These are phyloP conservation scores for Drosophila mauritiana DNA, from an alignment of 1,140 invertebrate species.

Conservation along the genomic window DNA sequence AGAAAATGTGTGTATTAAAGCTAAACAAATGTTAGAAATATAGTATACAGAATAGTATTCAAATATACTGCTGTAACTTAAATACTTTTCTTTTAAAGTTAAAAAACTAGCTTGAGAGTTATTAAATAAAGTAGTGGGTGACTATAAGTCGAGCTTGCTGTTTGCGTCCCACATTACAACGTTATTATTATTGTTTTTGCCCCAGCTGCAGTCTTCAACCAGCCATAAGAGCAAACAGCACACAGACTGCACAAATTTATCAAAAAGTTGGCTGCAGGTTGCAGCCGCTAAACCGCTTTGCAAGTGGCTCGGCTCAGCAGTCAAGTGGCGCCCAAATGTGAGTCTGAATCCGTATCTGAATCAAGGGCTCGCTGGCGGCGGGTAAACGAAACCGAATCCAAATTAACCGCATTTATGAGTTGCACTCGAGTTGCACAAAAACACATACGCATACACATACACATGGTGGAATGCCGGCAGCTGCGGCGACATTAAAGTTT, in stretches of 20 bases:
- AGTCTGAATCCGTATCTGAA: slow-evolving; percentile 23
- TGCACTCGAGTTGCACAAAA: slow-evolving; percentile 53
- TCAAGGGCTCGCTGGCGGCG: slow-evolving; percentile 23
- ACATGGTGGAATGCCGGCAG: slow-evolving; percentile 17
- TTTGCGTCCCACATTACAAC: not conserved
- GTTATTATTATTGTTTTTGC: slow-evolving; percentile 8
- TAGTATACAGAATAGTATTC: too few species aligned
- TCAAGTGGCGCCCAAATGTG: slow-evolving; percentile 60
- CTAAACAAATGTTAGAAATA: too few species aligned
- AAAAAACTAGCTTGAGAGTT: too few species aligned
- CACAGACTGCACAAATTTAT: slow-evolving; percentile 27
- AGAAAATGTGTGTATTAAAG: too few species aligned
- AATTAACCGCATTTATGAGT: slow-evolving; percentile 73
- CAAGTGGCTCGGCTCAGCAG: slow-evolving; percentile 32
- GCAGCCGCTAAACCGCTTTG: slow-evolving; percentile 17
- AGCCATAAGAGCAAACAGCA: slow-evolving; percentile 19
- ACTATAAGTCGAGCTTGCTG: not conserved
- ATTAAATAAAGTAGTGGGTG: too few species aligned
- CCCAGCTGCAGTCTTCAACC: slow-evolving; percentile 17
- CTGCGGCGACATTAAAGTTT: slow-evolving; percentile 61
- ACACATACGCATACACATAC: slow-evolving; percentile 10
- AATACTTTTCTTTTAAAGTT: too few species aligned
- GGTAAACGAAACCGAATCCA: slow-evolving; percentile 53
- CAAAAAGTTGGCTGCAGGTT: slow-evolving; percentile 22
- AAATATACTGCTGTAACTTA: too few species aligned